Percentiles rank a stretch among this genome's conserved stretches.
Conservation (phyloP, 2,888 invertebrate genomes). For the Pristionchus japonicus region DNA sequence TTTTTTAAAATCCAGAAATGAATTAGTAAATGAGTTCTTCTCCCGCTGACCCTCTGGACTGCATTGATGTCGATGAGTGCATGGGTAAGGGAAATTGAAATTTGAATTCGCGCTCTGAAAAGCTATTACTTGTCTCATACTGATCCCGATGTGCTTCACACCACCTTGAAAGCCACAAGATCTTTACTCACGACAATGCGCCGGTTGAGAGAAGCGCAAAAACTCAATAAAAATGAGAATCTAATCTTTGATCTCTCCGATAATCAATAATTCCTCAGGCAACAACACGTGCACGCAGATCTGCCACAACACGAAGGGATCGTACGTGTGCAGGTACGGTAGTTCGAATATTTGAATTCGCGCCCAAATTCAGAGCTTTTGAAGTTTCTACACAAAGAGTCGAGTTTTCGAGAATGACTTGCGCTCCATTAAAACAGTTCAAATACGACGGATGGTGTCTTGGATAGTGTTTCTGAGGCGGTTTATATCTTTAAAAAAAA, state of each 20-base stretch:
- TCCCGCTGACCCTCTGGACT: slow-evolving; percentile 72
- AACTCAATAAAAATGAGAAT: neutral
- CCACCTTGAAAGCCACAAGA: no score
- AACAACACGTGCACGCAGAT: slow-evolving; percentile 91
- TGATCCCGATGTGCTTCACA: no score
- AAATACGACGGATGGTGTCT: neutral
- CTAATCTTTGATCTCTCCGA: neutral
- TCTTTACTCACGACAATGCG: no score
- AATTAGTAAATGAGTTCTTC: no score
- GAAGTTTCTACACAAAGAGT: neutral
- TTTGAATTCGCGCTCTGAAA: neutral
- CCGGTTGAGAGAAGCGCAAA: no score
- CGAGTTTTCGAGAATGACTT: neutral
- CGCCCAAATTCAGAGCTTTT: neutral
- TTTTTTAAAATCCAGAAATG: no score
- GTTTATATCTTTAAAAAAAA: neutral
- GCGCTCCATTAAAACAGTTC: neutral
- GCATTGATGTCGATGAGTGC: slow-evolving; percentile 74
- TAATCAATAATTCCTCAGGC: slow-evolving; percentile 75
- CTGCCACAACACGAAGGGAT: slow-evolving; percentile 92
- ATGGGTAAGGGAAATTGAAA: neutral
- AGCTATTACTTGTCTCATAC: no score
- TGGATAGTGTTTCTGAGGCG: no score
- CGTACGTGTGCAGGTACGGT: slow-evolving; percentile 83
- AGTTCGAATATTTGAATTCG: neutral